Conservation (phyloP, 2,797 vertebrate genomes). For the Mus minutoides region DNA sequence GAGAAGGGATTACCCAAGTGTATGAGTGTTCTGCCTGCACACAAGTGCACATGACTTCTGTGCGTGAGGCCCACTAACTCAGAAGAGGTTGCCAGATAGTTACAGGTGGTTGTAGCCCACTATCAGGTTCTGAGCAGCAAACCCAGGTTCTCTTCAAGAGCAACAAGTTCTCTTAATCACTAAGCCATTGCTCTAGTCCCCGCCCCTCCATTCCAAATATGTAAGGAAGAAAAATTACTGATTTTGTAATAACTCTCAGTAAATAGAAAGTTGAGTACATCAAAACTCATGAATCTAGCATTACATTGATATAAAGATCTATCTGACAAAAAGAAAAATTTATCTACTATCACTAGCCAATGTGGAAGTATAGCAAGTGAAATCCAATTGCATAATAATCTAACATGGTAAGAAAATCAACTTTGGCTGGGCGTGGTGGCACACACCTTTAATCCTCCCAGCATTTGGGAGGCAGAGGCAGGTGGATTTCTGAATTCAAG, state of each 20-base stretch:
- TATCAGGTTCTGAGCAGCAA: not conserved
- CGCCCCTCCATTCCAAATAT: not conserved
- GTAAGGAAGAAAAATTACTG: not conserved
- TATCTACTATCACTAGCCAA: not conserved
- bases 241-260: not conserved
- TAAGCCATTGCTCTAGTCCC: too few relatives aligned
- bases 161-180: not conserved
- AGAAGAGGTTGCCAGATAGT: not conserved
- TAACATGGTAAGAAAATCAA: not conserved
- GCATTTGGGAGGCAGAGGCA: too few relatives aligned
- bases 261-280: slow-evolving; percentile 17
- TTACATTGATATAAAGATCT: slow-evolving; percentile 1
- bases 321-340: not conserved
- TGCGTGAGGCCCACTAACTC: not conserved
- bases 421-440: too few relatives aligned
- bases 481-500: too few relatives aligned
- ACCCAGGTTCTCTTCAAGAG: not conserved
- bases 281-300: not conserved
- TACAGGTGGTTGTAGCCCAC: not conserved
- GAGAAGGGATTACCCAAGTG: not conserved
- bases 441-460: too few relatives aligned
- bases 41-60: not conserved
- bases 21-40: not conserved
- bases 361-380: slow-evolving; percentile 14
- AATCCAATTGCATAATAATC: not conserved